A percentile compares a stretch with the other conserved stretches of the same genome.
phyloP scores from a whole-genome alignment of 1,140 invertebrate genomes.

The Trichomalopsis sarcophagae region DNA sequence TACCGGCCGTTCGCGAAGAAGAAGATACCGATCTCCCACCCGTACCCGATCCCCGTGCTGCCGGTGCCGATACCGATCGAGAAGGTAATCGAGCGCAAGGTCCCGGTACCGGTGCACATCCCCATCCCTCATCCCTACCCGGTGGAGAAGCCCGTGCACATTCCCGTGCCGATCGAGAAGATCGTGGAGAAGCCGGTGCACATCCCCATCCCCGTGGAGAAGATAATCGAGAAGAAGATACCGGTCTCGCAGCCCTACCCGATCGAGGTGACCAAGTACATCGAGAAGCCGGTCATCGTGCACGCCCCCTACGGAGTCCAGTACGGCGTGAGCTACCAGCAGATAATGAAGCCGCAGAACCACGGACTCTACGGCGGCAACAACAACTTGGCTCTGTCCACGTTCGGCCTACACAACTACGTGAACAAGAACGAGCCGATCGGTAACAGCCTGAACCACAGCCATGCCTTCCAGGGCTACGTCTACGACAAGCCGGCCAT shows the following conservation, averaged over 20 bases:
- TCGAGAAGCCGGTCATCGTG: constrained; percentile 60
- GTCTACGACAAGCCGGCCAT: constrained; percentile 54
- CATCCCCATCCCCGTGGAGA: constrained; percentile 69
- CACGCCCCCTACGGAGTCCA: constrained; percentile 58
- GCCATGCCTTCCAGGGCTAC: constrained; percentile 54
- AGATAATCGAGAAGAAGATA: constrained; percentile 70
- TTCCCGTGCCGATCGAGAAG: constrained; percentile 72
- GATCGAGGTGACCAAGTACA: constrained; percentile 61
- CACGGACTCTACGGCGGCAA: constrained; percentile 51
- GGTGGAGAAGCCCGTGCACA: constrained; percentile 74
- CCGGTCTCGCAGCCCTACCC: constrained; percentile 58
- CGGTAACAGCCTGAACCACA: constrained; percentile 41
- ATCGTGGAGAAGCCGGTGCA: constrained; percentile 74
- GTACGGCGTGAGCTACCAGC: constrained; percentile 63
- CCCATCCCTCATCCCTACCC: constrained; percentile 74
- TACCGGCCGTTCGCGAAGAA: constrained; percentile 63
- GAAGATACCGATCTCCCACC: constrained; percentile 59
- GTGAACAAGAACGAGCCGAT: not conserved
- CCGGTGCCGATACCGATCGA: constrained; percentile 74
- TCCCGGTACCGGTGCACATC: constrained; percentile 62
- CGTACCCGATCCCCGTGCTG: constrained; percentile 63
- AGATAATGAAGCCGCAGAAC: constrained; percentile 59
- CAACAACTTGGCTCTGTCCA: not conserved
- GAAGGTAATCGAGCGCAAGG: constrained; percentile 74
- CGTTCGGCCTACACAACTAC: not conserved